Evolutionary conservation across 2,113 vertebrate genomes (phyloP).

Genomic region (Cebus imitator): DNA sequence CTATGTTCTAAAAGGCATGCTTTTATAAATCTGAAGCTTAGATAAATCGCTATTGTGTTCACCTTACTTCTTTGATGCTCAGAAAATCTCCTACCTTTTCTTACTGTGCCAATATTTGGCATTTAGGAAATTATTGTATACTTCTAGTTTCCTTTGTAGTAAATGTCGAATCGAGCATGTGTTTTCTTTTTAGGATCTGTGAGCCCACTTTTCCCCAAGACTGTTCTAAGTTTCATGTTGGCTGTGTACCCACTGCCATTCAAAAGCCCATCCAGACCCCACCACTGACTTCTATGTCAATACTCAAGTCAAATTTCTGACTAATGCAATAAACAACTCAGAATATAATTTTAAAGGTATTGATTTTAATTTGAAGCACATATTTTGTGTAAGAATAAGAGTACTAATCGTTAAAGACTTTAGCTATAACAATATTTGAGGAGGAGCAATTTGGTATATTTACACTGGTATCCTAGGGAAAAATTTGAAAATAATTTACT

Average conservation of each 20-base stretch:
- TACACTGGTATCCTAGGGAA: not conserved
- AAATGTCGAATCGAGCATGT: not conserved
- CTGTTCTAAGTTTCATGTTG: not conserved
- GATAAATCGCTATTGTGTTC: no score
- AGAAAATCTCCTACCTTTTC: not conserved
- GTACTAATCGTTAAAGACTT: not conserved
- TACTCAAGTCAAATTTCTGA: not conserved
- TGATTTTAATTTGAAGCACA: not conserved
- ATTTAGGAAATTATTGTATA: not conserved
- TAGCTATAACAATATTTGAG: not conserved
- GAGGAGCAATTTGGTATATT: not conserved
- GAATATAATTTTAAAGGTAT: not conserved
- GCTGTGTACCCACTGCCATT: no score
- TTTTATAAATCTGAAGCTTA: not conserved
- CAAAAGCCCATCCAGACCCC: not conserved
- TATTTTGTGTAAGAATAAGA: not conserved
- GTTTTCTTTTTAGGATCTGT: not conserved
- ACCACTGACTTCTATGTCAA: not conserved
- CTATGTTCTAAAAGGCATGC: not conserved
- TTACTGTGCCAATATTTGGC: accelerated
- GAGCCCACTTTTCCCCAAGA: not conserved
- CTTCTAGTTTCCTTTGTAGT: not conserved
- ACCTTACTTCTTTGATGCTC: not conserved
- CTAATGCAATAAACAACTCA: not conserved
- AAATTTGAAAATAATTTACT: not conserved